These are phyloP conservation scores for Coleophora deauratella DNA, from an alignment of 2,888 invertebrate genomes.

Conservation along the genomic window DNA sequence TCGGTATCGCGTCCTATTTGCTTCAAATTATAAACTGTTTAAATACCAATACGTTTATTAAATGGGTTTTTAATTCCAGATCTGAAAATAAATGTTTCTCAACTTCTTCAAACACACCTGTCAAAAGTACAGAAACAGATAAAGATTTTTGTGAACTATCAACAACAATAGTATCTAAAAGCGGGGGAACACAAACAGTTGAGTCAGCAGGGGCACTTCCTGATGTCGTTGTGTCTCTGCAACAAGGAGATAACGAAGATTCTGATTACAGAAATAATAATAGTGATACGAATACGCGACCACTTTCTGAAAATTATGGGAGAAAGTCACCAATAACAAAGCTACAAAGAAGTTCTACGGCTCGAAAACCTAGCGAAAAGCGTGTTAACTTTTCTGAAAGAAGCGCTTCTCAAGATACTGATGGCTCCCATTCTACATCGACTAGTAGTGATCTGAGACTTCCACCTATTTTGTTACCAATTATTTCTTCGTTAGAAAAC, in stretches of 20 bases:
- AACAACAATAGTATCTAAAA: constrained; percentile 25
- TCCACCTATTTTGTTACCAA: constrained; percentile 81
- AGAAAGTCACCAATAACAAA: constrained; percentile 40
- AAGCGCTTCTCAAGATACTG: constrained; percentile 76
- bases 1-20: constrained; percentile 16
- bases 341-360: constrained; percentile 62
- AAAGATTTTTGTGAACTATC: constrained; percentile 45
- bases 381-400: constrained; percentile 69
- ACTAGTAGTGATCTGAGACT: constrained; percentile 77
- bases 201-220: constrained; percentile 39
- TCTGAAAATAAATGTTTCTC: constrained; percentile 78
- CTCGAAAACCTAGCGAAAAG: constrained; percentile 58
- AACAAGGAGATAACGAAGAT: constrained; percentile 44
- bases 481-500: constrained; percentile 77
- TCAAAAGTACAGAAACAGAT: constrained; percentile 41
- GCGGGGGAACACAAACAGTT: constrained; percentile 31
- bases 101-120: constrained; percentile 25
- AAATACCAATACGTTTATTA: too few relatives aligned
- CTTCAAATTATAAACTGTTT: too few relatives aligned
- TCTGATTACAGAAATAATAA: constrained; percentile 41
- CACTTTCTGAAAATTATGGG: constrained; percentile 23
- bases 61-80: too few relatives aligned
- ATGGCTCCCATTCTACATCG: constrained; percentile 75
- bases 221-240: constrained; percentile 43
- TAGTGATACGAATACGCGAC: constrained; percentile 35